A percentile compares a stretch with the other conserved stretches of the same genome.
Evolutionary conservation across 1,140 invertebrate genomes (phyloP).

Genomic region (Calosoma granatense): DNA sequence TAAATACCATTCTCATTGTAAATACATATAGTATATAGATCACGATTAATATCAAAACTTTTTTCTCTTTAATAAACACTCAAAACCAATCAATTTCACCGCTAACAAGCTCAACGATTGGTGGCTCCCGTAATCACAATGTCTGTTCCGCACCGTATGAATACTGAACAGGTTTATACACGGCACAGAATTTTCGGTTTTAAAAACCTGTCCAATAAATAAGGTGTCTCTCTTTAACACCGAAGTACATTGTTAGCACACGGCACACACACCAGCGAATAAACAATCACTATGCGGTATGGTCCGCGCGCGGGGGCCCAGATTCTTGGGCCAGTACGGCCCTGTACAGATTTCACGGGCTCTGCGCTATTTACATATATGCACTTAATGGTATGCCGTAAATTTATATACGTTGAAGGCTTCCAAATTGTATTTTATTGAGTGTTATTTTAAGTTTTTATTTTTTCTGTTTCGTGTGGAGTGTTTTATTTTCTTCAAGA

Average conservation of each 20-base stretch:
- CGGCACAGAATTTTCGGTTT: neutral
- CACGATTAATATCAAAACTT: neutral
- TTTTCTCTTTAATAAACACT: neutral
- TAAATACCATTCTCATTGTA: too few species aligned
- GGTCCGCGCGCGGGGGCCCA: too few species aligned
- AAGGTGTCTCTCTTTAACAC: neutral
- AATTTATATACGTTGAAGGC: neutral
- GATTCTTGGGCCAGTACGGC: neutral
- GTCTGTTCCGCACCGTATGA: neutral
- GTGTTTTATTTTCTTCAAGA: neutral
- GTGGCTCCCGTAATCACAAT: neutral
- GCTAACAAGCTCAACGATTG: neutral
- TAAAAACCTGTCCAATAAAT: neutral
- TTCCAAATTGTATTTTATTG: neutral
- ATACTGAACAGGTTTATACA: neutral
- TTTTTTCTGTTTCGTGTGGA: neutral
- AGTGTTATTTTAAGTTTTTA: neutral
- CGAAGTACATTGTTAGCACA: too few species aligned
- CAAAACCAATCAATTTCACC: neutral
- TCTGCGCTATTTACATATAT: neutral
- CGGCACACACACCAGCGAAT: neutral
- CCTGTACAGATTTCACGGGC: neutral
- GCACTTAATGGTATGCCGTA: neutral
- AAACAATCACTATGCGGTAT: too few species aligned
- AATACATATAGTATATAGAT: too few species aligned